phyloP scores from a whole-genome alignment of 1,140 invertebrate genomes.

The Wasmannia auropunctata region DNA sequence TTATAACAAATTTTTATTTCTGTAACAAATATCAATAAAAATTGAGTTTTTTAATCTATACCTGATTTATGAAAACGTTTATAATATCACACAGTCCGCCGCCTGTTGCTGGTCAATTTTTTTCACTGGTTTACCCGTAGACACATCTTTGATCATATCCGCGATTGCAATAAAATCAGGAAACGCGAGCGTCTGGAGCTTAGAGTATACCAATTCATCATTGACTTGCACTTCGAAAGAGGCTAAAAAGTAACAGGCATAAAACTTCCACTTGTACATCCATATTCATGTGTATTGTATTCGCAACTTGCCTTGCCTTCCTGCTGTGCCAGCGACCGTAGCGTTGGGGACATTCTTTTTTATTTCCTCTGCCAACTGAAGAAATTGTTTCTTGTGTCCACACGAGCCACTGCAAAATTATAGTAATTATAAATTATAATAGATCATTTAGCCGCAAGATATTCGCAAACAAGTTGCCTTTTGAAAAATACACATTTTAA shows the following conservation, averaged over 20 bases:
- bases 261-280: not conserved
- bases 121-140: constrained; percentile 83
- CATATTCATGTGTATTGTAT: not conserved
- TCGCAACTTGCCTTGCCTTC: constrained; percentile 85
- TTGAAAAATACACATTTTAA: not conserved
- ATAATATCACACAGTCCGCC: constrained; percentile 85
- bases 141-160: constrained; percentile 85
- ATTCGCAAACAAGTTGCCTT: not conserved
- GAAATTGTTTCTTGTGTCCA: constrained; percentile 88
- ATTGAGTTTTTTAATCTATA: not conserved
- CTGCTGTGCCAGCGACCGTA: constrained; percentile 85
- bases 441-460: not conserved
- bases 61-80: constrained; percentile 52
- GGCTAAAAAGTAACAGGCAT: constrained; percentile 84
- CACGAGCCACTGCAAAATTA: constrained; percentile 86
- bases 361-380: constrained; percentile 86
- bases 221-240: constrained; percentile 89
- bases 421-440: not conserved
- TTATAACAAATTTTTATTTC: not conserved
- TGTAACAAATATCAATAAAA: not conserved
- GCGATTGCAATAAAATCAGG: constrained; percentile 88
- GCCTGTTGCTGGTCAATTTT: constrained; percentile 86
- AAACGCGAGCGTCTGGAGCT: constrained; percentile 88
- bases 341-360: constrained; percentile 85
- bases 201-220: constrained; percentile 88